Evolutionary conservation across 92 coral and sea anemone genomes (phyloP), one percentile per base, ranked within the genome.

Genomic region (Virgularia gustaviana): DNA sequence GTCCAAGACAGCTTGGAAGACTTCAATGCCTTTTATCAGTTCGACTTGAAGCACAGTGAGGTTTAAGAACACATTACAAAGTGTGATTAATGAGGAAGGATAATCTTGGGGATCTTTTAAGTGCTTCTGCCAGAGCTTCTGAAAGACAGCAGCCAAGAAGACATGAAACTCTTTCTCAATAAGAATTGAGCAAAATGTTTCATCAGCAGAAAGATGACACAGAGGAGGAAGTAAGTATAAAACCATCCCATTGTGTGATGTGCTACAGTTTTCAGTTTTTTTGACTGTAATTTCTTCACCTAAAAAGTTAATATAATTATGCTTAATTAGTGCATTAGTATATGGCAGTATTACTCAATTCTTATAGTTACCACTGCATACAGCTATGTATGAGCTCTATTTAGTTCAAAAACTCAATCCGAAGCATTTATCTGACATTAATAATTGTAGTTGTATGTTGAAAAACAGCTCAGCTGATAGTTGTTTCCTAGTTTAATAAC

Each of bases 151-250:
- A 23, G 53, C 67, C 4, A 92, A 82, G 19, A 84, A 63, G 49
- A 61, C 72, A 55, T 80, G 80, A 12, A 78, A 78, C 34, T 55
- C 49, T 28, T 77, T 77, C 20, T 84, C 84, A 43, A 86, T 77
- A 27, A 92, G 80, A 59, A 92, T 73, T 45, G 72, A 75, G 49
- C 96, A 83, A 9, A 85, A 54, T 64, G 83, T 76, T 6, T 92
- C 94, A 15, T 92, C 88, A 30, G 98, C 95, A 9, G 98, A 89
- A 18, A 92, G 81, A 38, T 92, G 98, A 62, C 98, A 92, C 63
- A 92, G 31, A 1, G 92, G 88, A 8, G 98, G 96, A n/a, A 92
- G 70, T 23, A 92, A 51, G 36, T 86, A 89, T 9, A 78, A 65
- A 19, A 92, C 42, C 25, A 89, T 73, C 32, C 81, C 80, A 13